Percentiles rank a stretch among this genome's conserved stretches.
These are phyloP conservation scores for Oxytorus armatus DNA, from an alignment of 2,888 invertebrate species.

Conservation along the genomic window DNA sequence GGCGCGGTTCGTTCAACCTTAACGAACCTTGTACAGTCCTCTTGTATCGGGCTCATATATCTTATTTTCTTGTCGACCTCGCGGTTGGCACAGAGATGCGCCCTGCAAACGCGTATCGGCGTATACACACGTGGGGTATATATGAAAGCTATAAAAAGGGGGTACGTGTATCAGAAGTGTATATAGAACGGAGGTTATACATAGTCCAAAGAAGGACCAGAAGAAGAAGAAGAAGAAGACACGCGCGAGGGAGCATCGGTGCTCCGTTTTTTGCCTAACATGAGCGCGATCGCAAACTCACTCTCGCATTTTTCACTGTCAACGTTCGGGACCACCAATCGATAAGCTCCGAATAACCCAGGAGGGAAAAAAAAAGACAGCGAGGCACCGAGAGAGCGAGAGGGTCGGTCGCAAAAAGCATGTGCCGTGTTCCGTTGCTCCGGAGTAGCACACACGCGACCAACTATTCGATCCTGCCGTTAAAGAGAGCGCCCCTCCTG, in stretches of 20 bases:
- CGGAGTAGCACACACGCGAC: conserved; percentile 25
- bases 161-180: conserved; percentile 12
- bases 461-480: conserved; percentile 24
- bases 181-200: conserved; percentile 26
- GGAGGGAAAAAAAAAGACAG: background rate
- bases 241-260: conserved; percentile 33
- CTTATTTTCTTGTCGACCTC: conserved; percentile 72
- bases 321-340: conserved; percentile 65
- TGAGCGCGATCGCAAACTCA: conserved; percentile 61
- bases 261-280: conserved; percentile 61
- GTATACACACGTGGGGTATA: background rate
- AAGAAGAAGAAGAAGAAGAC: too few species aligned
- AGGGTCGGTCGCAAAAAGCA: conserved; percentile 40
- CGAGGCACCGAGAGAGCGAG: background rate
- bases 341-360: conserved; percentile 41
- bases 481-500: conserved; percentile 28
- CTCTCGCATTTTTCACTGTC: conserved; percentile 70
- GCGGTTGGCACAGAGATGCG: conserved; percentile 38
- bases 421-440: conserved; percentile 21
- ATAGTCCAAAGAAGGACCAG: background rate
- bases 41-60: conserved; percentile 72
- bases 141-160: background rate
- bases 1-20: conserved; percentile 62
- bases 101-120: conserved; percentile 1
- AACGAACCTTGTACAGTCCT: conserved; percentile 68